These are phyloP conservation scores for Tenualosa ilisha DNA, from an alignment of 2,797 vertebrate genomes.

Conservation along the genomic window DNA sequence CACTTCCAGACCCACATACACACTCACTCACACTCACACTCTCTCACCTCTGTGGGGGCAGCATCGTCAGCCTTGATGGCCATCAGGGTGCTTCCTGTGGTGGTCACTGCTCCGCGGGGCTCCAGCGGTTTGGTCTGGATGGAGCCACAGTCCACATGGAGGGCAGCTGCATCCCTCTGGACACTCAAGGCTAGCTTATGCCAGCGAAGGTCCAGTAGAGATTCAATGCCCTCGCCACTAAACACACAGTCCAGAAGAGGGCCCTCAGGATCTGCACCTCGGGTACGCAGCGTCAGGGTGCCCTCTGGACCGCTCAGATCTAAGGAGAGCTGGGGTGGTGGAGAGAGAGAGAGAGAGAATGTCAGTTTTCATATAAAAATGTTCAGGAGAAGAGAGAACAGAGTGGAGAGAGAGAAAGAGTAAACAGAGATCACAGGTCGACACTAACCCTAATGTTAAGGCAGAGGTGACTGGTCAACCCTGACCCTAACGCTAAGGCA, in stretches of 20 bases:
- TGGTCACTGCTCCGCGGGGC: constrained; percentile 57
- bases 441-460: too few species aligned
- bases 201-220: constrained; percentile 87
- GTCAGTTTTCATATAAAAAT: too few species aligned
- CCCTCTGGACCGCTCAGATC: constrained; percentile 81
- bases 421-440: too few species aligned
- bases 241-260: constrained; percentile 77
- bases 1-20: not conserved
- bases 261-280: constrained; percentile 39
- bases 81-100: constrained; percentile 81
- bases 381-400: too few species aligned
- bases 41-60: constrained; percentile 78
- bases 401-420: too few species aligned
- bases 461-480: too few species aligned
- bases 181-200: constrained; percentile 88
- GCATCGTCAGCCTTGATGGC: constrained; percentile 79
- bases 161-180: constrained; percentile 70
- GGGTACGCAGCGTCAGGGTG: constrained; percentile 81
- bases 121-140: constrained; percentile 85
- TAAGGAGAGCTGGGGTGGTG: constrained; percentile 81
- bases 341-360: not conserved
- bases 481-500: too few species aligned
- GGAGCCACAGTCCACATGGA: constrained; percentile 87
- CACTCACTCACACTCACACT: too few species aligned
- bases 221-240: constrained; percentile 75